phyloP scores from a whole-genome alignment of 2,113 vertebrate genomes.

The Channa argus region DNA sequence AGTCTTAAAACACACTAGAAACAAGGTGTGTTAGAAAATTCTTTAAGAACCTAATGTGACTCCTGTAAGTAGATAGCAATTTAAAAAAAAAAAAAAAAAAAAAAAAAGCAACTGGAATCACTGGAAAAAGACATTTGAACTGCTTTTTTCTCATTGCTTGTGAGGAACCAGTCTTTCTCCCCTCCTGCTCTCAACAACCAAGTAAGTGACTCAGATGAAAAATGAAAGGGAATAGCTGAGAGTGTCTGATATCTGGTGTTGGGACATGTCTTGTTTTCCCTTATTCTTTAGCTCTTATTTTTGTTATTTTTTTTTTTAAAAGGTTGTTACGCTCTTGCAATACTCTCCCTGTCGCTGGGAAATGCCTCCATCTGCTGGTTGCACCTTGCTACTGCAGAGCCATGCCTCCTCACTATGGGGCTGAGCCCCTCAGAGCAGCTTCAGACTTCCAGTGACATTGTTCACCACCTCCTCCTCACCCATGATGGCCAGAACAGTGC shows the following conservation, averaged over 20 bases:
- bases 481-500: conserved; percentile 86
- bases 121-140: conserved; percentile 14
- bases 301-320: conserved; percentile 40
- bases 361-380: conserved; percentile 74
- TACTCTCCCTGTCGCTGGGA: conserved; percentile 59
- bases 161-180: conserved; percentile 18
- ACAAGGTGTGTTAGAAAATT: conserved; percentile 22
- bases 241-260: conserved; percentile 59
- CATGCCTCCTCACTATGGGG: conserved; percentile 27
- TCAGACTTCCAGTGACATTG: conserved; percentile 87
- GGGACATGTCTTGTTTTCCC: conserved; percentile 45
- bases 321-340: conserved; percentile 52
- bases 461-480: conserved; percentile 88
- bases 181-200: conserved; percentile 41
- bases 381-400: conserved; percentile 50
- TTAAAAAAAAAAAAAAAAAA: conserved; percentile 38
- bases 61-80: conserved; percentile 18
- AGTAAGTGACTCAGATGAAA: conserved; percentile 54
- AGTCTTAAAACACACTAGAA: neutral
- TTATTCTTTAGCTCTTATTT: conserved; percentile 29
- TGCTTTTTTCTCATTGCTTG: conserved; percentile 23
- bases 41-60: conserved; percentile 22
- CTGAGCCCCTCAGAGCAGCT: conserved; percentile 77
- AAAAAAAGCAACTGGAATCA: conserved; percentile 28
- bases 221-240: conserved; percentile 64